Percentiles rank a stretch among this genome's conserved stretches.
Evolutionary conservation across 2,797 vertebrate genomes (phyloP).

Genomic region (Percopsis omiscomaycus): DNA sequence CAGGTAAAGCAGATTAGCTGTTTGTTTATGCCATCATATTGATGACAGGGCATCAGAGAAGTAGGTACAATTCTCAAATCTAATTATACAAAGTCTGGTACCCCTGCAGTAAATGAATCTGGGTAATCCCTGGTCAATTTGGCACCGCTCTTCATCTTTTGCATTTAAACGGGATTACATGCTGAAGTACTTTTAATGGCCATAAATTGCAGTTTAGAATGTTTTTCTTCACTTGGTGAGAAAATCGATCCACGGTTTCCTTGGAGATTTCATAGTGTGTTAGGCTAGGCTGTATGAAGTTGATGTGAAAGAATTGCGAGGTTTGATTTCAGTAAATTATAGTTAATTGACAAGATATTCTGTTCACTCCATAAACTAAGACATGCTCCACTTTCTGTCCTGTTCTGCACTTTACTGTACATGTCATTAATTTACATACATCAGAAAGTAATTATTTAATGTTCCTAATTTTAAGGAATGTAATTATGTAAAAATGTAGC

Average conservation of each 20-base stretch:
- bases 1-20: neutral
- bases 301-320: conserved; percentile 37
- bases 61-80: conserved; percentile 18
- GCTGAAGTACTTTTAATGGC: conserved; percentile 36
- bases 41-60: neutral
- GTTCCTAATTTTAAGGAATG: no score
- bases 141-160: conserved; percentile 26
- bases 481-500: no score
- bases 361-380: neutral
- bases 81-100: conserved; percentile 20
- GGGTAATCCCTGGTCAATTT: conserved; percentile 27
- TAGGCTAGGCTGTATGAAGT: conserved; percentile 15
- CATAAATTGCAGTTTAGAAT: conserved; percentile 38
- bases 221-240: conserved; percentile 46
- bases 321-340: conserved; percentile 34
- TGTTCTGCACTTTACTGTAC: neutral
- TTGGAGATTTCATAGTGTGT: conserved; percentile 15
- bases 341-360: conserved; percentile 31
- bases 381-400: neutral
- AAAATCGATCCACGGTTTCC: conserved; percentile 49
- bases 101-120: conserved; percentile 12
- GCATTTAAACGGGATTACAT: conserved; percentile 42
- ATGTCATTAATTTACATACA: conserved; percentile 1
- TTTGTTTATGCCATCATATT: conserved; percentile 9
- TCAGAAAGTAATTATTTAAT: neutral